These are phyloP conservation scores for Esox niger DNA, from an alignment of 2,113 vertebrate genomes.

Conservation along the genomic window DNA sequence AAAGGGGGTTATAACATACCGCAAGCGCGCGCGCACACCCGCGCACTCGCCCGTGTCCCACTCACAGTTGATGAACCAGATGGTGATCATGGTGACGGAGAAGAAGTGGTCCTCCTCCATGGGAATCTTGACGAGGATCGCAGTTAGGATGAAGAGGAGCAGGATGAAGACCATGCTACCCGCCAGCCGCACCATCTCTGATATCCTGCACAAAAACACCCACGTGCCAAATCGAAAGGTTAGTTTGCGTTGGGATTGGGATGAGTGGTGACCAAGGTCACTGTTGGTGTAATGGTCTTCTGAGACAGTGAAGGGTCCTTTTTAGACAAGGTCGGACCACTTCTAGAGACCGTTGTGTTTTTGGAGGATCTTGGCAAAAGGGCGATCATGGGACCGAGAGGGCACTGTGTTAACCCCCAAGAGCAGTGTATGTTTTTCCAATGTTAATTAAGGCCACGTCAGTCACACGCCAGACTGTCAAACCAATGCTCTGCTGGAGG, in stretches of 20 bases:
- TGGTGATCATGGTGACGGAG: conserved; percentile 82
- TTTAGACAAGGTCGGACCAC: no score
- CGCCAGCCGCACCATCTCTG: conserved; percentile 73
- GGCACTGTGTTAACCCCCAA: no score
- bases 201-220: conserved; percentile 65
- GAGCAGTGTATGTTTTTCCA: no score
- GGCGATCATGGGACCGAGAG: no score
- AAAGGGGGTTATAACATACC: background rate
- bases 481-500: background rate
- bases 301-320: no score
- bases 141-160: conserved; percentile 79
- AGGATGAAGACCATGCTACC: conserved; percentile 80
- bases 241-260: no score
- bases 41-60: background rate
- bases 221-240: conserved; percentile 3
- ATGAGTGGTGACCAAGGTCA: no score
- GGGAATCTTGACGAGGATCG: conserved; percentile 76
- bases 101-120: conserved; percentile 76
- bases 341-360: no score
- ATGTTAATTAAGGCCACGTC: no score
- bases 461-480: no score
- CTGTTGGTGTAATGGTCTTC: no score
- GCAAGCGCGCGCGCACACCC: background rate
- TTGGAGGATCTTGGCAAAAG: no score
- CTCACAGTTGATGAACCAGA: conserved; percentile 92